These are phyloP conservation scores for Poecilobothrus nobilitatus DNA, from an alignment of 2,888 invertebrate species.

Conservation along the genomic window DNA sequence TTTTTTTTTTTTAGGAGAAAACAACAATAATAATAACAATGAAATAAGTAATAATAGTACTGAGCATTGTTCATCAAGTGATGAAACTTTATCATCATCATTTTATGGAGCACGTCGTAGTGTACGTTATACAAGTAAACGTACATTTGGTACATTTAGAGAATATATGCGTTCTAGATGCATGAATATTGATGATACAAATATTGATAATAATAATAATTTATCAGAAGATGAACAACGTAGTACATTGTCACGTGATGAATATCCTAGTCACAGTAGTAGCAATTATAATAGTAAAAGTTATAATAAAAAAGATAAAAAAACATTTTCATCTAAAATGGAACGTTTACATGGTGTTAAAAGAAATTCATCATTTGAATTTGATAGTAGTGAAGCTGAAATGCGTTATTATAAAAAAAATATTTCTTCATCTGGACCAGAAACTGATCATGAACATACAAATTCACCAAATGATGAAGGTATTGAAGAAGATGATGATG, in stretches of 20 bases:
- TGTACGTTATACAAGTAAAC: slow-evolving; percentile 43
- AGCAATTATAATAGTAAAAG: slow-evolving; percentile 26
- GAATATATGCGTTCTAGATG: slow-evolving; percentile 42
- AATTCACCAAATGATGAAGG: slow-evolving; percentile 31
- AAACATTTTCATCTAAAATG: slow-evolving; percentile 49
- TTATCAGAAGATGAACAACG: slow-evolving; percentile 30
- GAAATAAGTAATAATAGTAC: slow-evolving; percentile 22
- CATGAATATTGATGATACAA: slow-evolving; percentile 38
- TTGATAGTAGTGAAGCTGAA: slow-evolving; percentile 29
- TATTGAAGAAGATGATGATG: slow-evolving; percentile 30
- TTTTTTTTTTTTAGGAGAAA: slow-evolving; percentile 27
- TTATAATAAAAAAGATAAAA: slow-evolving; percentile 32
- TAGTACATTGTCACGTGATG: slow-evolving; percentile 36
- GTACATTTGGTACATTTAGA: slow-evolving; percentile 41
- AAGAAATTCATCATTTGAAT: slow-evolving; percentile 39
- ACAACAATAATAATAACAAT: slow-evolving; percentile 14
- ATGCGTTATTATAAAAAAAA: slow-evolving; percentile 20
- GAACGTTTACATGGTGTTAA: slow-evolving; percentile 52
- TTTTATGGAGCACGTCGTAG: slow-evolving; percentile 43
- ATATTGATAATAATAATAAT: slow-evolving; percentile 30
- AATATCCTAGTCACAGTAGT: slow-evolving; percentile 16
- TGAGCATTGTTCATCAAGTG: slow-evolving; percentile 42
- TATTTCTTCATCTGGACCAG: slow-evolving; percentile 1
- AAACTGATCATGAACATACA: slow-evolving; percentile 7
- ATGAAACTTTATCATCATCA: slow-evolving; percentile 43